Conservation (phyloP, 2,113 vertebrate genomes). For the Microtus ochrogaster region DNA sequence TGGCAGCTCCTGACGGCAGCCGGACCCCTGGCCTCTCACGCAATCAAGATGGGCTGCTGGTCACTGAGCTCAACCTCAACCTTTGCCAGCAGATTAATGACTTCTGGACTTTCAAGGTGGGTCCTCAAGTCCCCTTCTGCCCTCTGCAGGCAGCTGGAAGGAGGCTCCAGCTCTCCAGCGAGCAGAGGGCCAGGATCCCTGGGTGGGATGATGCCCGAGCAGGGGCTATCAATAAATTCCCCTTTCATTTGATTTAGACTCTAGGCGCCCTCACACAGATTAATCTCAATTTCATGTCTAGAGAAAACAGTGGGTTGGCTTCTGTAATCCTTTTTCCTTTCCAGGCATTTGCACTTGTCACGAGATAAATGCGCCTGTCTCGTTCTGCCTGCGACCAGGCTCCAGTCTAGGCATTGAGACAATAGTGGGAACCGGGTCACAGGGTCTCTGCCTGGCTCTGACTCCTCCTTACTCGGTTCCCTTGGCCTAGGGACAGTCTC, state of each 20-base stretch:
- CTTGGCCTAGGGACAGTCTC: not conserved
- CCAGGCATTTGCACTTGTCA: slow-evolving; percentile 49
- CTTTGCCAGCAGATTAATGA: slow-evolving; percentile 95
- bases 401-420: slow-evolving; percentile 3
- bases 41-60: slow-evolving; percentile 92
- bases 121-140: not conserved
- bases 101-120: slow-evolving; percentile 96
- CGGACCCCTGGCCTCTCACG: slow-evolving; percentile 94
- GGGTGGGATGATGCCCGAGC: not conserved
- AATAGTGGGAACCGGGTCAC: slow-evolving; percentile 2
- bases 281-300: slow-evolving; percentile 69
- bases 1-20: slow-evolving; percentile 93
- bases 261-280: slow-evolving; percentile 64
- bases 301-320: slow-evolving; percentile 53
- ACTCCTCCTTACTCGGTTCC: rapidly evolving
- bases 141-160: rapidly evolving
- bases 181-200: not conserved
- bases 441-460: not conserved
- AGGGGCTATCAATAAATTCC: slow-evolving; percentile 9
- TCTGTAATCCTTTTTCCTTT: slow-evolving; percentile 59
- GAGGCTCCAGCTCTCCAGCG: not conserved
- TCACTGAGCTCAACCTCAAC: slow-evolving; percentile 95
- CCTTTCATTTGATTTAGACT: slow-evolving; percentile 56
- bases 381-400: slow-evolving; percentile 5
- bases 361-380: slow-evolving; percentile 55